These are phyloP conservation scores for Brotula barbata DNA, from an alignment of 2,797 vertebrate species.

Conservation along the genomic window DNA sequence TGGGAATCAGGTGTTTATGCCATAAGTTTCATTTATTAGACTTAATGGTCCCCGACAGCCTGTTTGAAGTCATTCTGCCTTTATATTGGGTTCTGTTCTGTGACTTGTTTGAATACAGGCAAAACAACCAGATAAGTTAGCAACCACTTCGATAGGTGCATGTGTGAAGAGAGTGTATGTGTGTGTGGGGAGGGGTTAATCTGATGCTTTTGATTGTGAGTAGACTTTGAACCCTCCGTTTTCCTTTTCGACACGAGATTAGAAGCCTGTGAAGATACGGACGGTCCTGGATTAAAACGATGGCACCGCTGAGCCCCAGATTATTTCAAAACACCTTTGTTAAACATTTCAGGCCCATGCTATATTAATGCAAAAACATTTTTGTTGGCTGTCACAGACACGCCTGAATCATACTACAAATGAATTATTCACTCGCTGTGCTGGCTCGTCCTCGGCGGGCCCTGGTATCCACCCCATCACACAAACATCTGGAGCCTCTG, in stretches of 20 bases:
- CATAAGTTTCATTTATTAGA: neutral
- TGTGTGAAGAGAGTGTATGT: no score
- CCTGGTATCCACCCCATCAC: conserved; percentile 30
- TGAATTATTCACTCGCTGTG: conserved; percentile 57
- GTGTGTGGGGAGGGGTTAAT: neutral
- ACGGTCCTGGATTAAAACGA: conserved; percentile 19
- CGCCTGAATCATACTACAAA: conserved; percentile 54
- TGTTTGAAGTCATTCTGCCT: conserved; percentile 14
- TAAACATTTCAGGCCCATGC: conserved; percentile 32
- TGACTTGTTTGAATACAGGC: neutral
- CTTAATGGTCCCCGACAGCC: neutral
- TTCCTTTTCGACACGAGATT: conserved; percentile 28
- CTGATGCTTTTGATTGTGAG: conserved; percentile 31
- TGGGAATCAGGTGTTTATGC: neutral
- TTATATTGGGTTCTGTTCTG: neutral
- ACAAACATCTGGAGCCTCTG: conserved; percentile 44
- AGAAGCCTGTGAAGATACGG: conserved; percentile 25
- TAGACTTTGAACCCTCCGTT: conserved; percentile 40
- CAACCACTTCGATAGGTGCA: no score
- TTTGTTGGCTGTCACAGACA: conserved; percentile 37
- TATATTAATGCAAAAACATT: conserved; percentile 67
- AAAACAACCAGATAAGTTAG: conserved; percentile 21
- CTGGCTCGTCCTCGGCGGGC: conserved; percentile 26
- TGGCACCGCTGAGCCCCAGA: conserved; percentile 12
- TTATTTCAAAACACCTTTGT: conserved; percentile 25